Base-by-base conservation (phyloP, 2,888 invertebrate genomes). In the Drosophila nigritarsus region DNA sequence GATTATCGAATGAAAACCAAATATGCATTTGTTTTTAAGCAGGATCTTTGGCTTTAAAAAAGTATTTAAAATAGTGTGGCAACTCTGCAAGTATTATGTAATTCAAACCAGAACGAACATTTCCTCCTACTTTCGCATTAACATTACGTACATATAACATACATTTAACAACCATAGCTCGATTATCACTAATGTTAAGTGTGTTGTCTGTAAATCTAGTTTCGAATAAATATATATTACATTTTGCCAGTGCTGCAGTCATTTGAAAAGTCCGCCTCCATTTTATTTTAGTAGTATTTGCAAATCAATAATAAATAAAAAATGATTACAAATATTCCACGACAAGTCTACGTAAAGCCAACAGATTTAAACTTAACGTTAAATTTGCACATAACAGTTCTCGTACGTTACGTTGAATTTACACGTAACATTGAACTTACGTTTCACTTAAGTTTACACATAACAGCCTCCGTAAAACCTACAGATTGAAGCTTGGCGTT, bases 151-250 rank as follows among this genome's bases (percentile, higher is more conserved):
- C 45, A 15, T 15, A 45, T 45, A 27, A 24, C 24, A 45, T 45
- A 20, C 11, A 42, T 42, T 42, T 42, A 20, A 20, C 42, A 42
- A 20, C 15, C 15, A 45, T 45, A 45, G 45, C 45, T 42, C 30
- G 40, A 56, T 54, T 38, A 56, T 56, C 36, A n/a, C 27, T 56
- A n/a, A 15, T 38, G 29, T n/a, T 51, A 56, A 40, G n/a, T 29
- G 29, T n/a, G 38, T 29, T 56, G 38, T 27, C 38, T 56, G 29
- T 18, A n/a, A 27, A 38, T 38, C 27, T 38, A 15, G 18, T 29
- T 42, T 27, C 45, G 27, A 45, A 45, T 45, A 45, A 45, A 45
- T 45, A 45, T 24, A 45, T 24, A 45, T 45, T 45, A 45, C 45
- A 45, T 45, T 45, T 45, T 45, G 45, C 48, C 29, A 38, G 38